phyloP scores from a whole-genome alignment of 1,140 invertebrate species.

The Aphidius ervi region DNA sequence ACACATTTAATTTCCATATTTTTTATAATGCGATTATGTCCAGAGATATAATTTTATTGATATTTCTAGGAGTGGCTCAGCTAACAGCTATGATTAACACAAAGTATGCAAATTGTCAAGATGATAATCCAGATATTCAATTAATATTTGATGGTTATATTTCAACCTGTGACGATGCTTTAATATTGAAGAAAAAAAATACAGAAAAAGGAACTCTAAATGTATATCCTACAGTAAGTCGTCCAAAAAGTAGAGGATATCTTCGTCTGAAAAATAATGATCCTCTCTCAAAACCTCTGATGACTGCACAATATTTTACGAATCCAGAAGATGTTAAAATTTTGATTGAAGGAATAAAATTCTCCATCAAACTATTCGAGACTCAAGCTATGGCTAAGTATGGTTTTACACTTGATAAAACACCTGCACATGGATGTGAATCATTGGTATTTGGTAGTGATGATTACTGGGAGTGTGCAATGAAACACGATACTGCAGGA shows the following conservation, averaged over 20 bases:
- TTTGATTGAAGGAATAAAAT: conserved; percentile 75
- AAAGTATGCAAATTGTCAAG: too few relatives aligned
- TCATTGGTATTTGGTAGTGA: conserved; percentile 69
- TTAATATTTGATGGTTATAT: too few relatives aligned
- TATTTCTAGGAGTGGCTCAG: too few relatives aligned
- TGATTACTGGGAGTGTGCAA: conserved; percentile 81
- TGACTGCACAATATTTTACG: conserved; percentile 90
- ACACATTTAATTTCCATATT: too few relatives aligned
- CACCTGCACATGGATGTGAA: conserved; percentile 77
- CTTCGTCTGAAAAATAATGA: conserved; percentile 73
- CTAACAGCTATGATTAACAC: too few relatives aligned
- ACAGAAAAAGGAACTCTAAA: too few relatives aligned
- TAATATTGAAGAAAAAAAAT: too few relatives aligned
- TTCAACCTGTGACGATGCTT: too few relatives aligned
- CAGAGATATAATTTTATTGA: too few relatives aligned
- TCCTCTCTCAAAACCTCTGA: conserved; percentile 75
- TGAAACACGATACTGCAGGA: conserved; percentile 77
- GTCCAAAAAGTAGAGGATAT: conserved; percentile 80
- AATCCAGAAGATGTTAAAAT: conserved; percentile 73
- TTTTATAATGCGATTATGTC: too few relatives aligned
- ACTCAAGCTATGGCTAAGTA: conserved; percentile 76
- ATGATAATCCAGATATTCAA: too few relatives aligned
- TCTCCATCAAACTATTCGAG: conserved; percentile 74
- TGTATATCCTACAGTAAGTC: conserved; percentile 28
- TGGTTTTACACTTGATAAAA: conserved; percentile 70